A percentile compares a stretch with the other conserved stretches of the same genome.
Evolutionary conservation across 2,888 invertebrate species (phyloP).

Genomic region (Drosophila phalerata): DNA sequence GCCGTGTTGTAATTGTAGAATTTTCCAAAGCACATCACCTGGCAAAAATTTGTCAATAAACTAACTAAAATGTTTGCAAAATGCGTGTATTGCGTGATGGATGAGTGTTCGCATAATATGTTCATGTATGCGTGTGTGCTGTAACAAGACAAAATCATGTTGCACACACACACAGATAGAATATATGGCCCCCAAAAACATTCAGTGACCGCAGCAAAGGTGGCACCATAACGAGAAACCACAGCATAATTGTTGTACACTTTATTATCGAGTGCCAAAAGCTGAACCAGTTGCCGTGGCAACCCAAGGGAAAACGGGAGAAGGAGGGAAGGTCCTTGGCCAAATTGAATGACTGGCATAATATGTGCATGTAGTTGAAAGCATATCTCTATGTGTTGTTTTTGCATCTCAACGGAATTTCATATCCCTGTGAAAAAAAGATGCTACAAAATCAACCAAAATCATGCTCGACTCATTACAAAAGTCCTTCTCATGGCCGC

Average conservation of each 20-base stretch:
- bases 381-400: conserved; percentile 12
- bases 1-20: conserved; percentile 31
- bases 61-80: conserved; percentile 47
- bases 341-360: conserved; percentile 70
- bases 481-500: conserved; percentile 63
- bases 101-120: conserved; percentile 15
- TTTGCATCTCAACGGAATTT: conserved; percentile 44
- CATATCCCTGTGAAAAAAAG: not conserved
- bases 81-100: conserved; percentile 35
- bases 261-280: conserved; percentile 50
- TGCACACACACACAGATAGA: conserved; percentile 1
- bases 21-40: conserved; percentile 2
- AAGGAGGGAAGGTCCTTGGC: conserved; percentile 1
- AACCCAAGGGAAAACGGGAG: not conserved
- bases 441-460: conserved; percentile 46
- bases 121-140: conserved; percentile 5
- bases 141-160: conserved; percentile 17
- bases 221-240: conserved; percentile 39
- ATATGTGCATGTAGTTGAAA: conserved; percentile 15
- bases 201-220: conserved; percentile 32
- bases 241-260: conserved; percentile 65
- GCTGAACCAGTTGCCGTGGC: conserved; percentile 16
- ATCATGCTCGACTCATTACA: conserved; percentile 75
- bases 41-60: conserved; percentile 44
- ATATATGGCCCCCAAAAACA: conserved; percentile 4